Evolutionary conservation across 2,888 invertebrate species (phyloP), one percentile per base, ranked within the genome.

Genomic region (Emesis russula): DNA sequence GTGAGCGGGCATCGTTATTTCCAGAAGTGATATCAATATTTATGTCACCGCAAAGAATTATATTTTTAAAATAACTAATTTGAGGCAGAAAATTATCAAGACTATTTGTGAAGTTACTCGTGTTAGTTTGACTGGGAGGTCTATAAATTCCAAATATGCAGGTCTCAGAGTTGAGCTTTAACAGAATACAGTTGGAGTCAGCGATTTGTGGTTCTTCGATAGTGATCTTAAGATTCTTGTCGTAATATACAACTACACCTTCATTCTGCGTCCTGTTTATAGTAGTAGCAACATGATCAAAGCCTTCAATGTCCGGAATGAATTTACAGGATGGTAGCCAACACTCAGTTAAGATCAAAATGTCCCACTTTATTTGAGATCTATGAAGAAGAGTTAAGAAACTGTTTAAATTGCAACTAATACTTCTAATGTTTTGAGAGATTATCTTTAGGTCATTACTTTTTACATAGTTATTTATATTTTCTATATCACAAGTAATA

Each of bases 211-310:
- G 74, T 18, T 74, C 44, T 44, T 74, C 74, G 25, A n/a, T 6
- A 11, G 1, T 7, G 4, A 74, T 25, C 2, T 6, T 5, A 1
- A 74, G 25, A 13, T 44, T 3, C 11, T 44, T 25, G n/a, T 31
- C 3, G 25, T 48, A 74, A 18, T 74, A 74, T 3, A 74, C 25
- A 18, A 74, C 74, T 2, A 74, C 48, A 9, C 74, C 74, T 18
- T 74, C 44, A 48, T 74, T 74, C 2, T 74, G 74, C 5, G 74
- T 44, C 0, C n/a, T 13, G 13, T 74, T 41, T 25, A 25, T 18
- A 7, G 74, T 74, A 18, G 74, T n/a, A 31, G 44, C 74, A 9
- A 7, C 5, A 18, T 41, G 3, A 11, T 74, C 18, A 18, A 48
- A 74, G 7, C 44, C 44, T 25, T 74, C 44, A n/a, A 74, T 18